These are phyloP conservation scores for Pachypanchax playfairii DNA, from an alignment of 2,113 vertebrate genomes.

Conservation along the genomic window DNA sequence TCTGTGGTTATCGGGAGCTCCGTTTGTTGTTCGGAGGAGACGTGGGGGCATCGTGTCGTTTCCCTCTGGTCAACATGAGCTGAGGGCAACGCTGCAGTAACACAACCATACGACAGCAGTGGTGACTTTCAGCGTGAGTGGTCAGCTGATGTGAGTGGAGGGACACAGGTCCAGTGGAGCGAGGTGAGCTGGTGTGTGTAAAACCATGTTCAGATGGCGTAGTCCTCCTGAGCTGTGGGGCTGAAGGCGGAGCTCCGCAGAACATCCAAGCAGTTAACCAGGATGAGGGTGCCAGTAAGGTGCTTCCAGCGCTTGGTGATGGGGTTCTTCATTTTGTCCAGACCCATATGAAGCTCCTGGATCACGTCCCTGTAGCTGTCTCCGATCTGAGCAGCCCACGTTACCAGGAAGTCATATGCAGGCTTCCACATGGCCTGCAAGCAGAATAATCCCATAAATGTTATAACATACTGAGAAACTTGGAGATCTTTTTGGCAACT, in stretches of 20 bases:
- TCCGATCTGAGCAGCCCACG: slow-evolving; percentile 94
- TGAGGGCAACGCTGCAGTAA: no score
- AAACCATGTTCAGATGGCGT: slow-evolving; percentile 82
- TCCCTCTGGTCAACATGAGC: no score
- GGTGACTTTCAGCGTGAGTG: no score
- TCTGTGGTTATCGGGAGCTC: slow-evolving; percentile 53
- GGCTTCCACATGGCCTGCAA: slow-evolving; percentile 98
- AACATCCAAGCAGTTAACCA: slow-evolving; percentile 92
- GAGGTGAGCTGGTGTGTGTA: neutral
- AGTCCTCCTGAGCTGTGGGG: slow-evolving; percentile 85
- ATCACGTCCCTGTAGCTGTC: slow-evolving; percentile 97
- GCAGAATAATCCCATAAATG: slow-evolving; percentile 70
- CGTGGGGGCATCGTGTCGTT: neutral
- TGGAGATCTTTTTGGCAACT: no score
- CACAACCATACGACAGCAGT: neutral
- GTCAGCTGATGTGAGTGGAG: no score
- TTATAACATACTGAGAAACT: neutral
- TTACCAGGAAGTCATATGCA: slow-evolving; percentile 94
- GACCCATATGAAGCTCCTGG: slow-evolving; percentile 92
- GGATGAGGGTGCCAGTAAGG: slow-evolving; percentile 93
- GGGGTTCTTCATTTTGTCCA: slow-evolving; percentile 97
- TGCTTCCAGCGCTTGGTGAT: slow-evolving; percentile 98
- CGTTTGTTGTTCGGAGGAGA: slow-evolving; percentile 21
- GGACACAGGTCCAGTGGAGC: no score
- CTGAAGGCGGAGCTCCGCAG: slow-evolving; percentile 93